phyloP scores from a whole-genome alignment of 2,888 invertebrate genomes.

The Drosophila longiperda region DNA sequence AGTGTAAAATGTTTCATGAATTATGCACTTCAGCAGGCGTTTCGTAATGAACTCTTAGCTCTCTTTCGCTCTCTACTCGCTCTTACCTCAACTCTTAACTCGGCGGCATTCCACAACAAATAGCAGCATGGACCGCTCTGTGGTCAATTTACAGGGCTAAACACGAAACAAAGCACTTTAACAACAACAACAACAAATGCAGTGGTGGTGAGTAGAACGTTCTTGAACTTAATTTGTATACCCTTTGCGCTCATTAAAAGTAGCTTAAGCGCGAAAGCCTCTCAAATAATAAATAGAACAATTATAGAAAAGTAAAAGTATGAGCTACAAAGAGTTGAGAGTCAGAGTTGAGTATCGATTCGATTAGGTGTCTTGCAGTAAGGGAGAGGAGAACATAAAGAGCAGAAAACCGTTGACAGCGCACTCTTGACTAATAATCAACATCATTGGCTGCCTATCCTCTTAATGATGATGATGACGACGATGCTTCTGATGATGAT shows the following conservation, averaged over 20 bases:
- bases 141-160: conserved; percentile 52
- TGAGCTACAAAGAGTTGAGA: neutral
- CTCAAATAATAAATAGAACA: neutral
- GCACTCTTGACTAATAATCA: conserved; percentile 23
- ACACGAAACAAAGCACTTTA: conserved; percentile 32
- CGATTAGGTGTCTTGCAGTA: neutral
- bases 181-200: conserved; percentile 5
- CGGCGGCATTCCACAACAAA: conserved; percentile 4
- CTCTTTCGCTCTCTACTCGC: neutral
- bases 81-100: neutral
- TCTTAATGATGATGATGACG: conserved; percentile 8
- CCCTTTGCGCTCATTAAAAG: neutral
- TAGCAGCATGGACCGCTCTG: conserved; percentile 31
- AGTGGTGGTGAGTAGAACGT: conserved; percentile 7
- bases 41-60: conserved; percentile 37
- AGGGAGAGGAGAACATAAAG: neutral
- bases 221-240: conserved; percentile 45
- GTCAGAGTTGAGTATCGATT: neutral
- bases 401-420: conserved; percentile 30
- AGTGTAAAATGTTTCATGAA: conserved; percentile 50
- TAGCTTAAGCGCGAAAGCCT: neutral
- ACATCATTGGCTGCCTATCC: neutral
- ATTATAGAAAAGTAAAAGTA: neutral
- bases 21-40: conserved; percentile 63
- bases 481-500: conserved; percentile 10